A percentile compares a stretch with the other conserved stretches of the same genome.
phyloP scores from a whole-genome alignment of 2,113 vertebrate species.

The Arothron firmamentum region DNA sequence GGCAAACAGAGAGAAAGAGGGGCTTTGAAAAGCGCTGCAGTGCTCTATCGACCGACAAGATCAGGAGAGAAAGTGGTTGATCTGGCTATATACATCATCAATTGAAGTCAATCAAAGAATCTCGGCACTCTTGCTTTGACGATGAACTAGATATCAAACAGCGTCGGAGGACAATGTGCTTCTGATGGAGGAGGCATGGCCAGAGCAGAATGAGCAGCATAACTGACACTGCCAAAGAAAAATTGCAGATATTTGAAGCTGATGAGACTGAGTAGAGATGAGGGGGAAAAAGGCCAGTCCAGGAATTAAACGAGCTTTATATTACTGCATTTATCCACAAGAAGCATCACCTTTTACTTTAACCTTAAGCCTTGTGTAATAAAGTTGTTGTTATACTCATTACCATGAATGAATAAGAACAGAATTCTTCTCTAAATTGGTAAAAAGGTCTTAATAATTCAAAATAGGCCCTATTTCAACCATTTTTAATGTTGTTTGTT shows the following conservation, averaged over 20 bases:
- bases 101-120: conserved; percentile 40
- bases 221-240: conserved; percentile 2
- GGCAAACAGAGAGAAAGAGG: conserved; percentile 37
- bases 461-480: conserved; percentile 11
- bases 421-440: conserved; percentile 4
- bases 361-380: no score
- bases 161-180: conserved; percentile 13
- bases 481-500: conserved; percentile 1
- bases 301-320: conserved; percentile 19
- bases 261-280: conserved; percentile 18
- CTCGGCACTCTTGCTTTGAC: conserved; percentile 35
- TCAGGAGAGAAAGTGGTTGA: conserved; percentile 48
- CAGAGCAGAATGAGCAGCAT: neutral
- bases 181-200: conserved; percentile 4
- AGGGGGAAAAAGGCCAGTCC: conserved; percentile 19
- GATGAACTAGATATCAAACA: conserved; percentile 34
- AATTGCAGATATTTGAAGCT: conserved; percentile 8
- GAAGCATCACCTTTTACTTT: neutral
- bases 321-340: neutral
- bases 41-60: conserved; percentile 58
- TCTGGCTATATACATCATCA: conserved; percentile 47
- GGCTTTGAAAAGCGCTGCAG: conserved; percentile 40
- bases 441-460: conserved; percentile 6
- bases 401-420: no score
- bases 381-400: no score